Conservation (phyloP, 2,888 invertebrate species). For the Hetaerina titia region DNA sequence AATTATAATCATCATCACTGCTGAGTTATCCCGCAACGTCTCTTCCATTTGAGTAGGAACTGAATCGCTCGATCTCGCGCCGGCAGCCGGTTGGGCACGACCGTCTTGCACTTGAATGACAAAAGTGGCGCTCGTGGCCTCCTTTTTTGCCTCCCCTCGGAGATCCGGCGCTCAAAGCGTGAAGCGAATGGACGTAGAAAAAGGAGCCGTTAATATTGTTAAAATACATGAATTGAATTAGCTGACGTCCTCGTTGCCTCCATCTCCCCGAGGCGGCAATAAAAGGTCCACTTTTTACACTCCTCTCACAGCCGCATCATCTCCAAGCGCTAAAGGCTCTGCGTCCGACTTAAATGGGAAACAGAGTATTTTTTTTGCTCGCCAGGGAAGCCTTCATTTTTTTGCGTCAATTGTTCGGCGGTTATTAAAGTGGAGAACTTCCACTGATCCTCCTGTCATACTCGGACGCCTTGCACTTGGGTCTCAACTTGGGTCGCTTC, state of each 20-base stretch:
- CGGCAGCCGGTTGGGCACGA: no score
- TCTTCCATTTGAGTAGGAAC: no score
- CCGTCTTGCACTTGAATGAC: no score
- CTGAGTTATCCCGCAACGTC: no score
- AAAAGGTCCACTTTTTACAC: background rate
- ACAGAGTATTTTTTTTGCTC: background rate
- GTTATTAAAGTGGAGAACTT: background rate
- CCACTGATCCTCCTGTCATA: no score
- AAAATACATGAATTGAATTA: background rate
- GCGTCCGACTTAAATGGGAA: background rate
- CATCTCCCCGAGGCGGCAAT: slow-evolving; percentile 10
- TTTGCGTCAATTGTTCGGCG: background rate
- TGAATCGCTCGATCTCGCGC: no score
- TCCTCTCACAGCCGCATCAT: background rate
- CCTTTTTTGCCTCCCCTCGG: background rate
- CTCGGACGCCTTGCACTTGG: no score
- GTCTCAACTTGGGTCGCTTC: no score
- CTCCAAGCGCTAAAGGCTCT: slow-evolving; percentile 11
- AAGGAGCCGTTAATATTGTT: background rate
- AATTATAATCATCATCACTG: no score
- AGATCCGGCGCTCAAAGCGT: background rate
- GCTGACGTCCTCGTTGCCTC: background rate
- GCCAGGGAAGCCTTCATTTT: background rate
- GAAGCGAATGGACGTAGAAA: background rate
- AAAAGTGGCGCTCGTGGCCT: background rate